These are phyloP conservation scores for Pithys albifrons DNA, from an alignment of 2,113 vertebrate species.

Conservation along the genomic window DNA sequence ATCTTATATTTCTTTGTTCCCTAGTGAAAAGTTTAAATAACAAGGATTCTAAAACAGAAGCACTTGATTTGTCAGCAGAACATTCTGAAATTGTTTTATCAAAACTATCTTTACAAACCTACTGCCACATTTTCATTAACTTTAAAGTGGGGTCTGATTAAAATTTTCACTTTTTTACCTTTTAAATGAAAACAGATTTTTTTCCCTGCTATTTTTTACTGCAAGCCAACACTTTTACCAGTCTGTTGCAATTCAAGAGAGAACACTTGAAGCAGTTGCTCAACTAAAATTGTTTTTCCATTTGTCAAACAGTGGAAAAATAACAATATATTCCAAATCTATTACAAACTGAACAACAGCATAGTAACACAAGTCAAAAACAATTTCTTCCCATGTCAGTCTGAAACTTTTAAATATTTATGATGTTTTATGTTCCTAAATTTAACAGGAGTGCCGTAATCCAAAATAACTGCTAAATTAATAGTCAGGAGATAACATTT, in stretches of 20 bases:
- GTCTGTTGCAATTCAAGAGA: conserved; percentile 7
- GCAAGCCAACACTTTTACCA: neutral
- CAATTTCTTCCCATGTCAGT: conserved; percentile 68
- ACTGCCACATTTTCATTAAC: neutral
- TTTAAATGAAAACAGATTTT: neutral
- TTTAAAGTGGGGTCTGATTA: neutral
- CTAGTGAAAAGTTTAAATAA: neutral
- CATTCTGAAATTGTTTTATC: neutral
- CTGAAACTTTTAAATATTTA: conserved; percentile 75
- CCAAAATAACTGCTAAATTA: conserved; percentile 80
- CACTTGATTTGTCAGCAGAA: neutral
- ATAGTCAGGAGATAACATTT: conserved; percentile 80
- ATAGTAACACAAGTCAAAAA: conserved; percentile 74
- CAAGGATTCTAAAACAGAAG: neutral
- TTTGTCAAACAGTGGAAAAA: conserved; percentile 23
- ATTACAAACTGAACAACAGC: conserved; percentile 52
- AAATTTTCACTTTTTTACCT: neutral
- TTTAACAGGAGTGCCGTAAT: conserved; percentile 77
- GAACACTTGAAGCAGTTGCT: neutral
- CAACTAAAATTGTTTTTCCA: conserved; percentile 1
- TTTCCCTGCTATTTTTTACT: neutral
- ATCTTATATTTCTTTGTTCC: neutral
- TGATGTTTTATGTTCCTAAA: conserved; percentile 68
- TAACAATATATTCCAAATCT: conserved; percentile 27
- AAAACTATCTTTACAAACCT: neutral